Conservation (phyloP, 2,888 invertebrate genomes). For the Lasioglossum calceatum region DNA sequence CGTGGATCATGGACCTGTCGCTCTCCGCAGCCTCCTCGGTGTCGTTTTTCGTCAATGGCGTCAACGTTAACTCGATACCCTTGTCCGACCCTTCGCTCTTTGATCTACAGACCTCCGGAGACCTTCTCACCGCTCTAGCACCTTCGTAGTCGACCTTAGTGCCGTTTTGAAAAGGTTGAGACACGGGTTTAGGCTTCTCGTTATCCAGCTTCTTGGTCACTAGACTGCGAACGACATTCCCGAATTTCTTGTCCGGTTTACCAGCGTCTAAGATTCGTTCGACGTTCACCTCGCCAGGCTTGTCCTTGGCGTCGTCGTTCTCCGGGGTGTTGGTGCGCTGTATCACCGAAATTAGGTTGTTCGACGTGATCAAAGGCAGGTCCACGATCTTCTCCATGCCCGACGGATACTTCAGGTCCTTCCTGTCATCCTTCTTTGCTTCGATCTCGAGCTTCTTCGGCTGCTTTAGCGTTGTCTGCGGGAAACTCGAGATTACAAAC, state of each 20-base stretch:
- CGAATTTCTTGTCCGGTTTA: conserved; percentile 69
- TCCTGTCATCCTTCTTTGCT: conserved; percentile 60
- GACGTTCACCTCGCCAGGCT: background rate
- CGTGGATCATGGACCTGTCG: conserved; percentile 53
- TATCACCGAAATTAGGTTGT: conserved; percentile 69
- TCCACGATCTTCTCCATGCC: conserved; percentile 80
- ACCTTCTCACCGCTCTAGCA: conserved; percentile 38
- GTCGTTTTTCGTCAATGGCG: conserved; percentile 83
- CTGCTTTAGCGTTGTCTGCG: conserved; percentile 54
- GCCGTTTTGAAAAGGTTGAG: conserved; percentile 50
- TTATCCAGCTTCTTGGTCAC: conserved; percentile 78
- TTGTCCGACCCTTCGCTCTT: conserved; percentile 58
- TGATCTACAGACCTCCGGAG: conserved; percentile 20
- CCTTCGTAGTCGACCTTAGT: conserved; percentile 45
- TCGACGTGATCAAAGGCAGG: conserved; percentile 82
- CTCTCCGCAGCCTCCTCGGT: conserved; percentile 72
- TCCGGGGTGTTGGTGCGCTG: conserved; percentile 55
- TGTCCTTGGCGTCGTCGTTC: conserved; percentile 40
- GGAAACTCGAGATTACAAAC: background rate
- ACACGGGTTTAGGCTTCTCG: conserved; percentile 74
- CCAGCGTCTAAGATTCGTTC: conserved; percentile 34
- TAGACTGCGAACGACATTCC: conserved; percentile 72
- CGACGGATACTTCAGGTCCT: conserved; percentile 51
- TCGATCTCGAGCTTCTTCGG: conserved; percentile 59
- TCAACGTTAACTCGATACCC: conserved; percentile 71